Evolutionary conservation across 2,113 vertebrate genomes (phyloP).

Genomic region (Dunckerocampus dactyliophorus): DNA sequence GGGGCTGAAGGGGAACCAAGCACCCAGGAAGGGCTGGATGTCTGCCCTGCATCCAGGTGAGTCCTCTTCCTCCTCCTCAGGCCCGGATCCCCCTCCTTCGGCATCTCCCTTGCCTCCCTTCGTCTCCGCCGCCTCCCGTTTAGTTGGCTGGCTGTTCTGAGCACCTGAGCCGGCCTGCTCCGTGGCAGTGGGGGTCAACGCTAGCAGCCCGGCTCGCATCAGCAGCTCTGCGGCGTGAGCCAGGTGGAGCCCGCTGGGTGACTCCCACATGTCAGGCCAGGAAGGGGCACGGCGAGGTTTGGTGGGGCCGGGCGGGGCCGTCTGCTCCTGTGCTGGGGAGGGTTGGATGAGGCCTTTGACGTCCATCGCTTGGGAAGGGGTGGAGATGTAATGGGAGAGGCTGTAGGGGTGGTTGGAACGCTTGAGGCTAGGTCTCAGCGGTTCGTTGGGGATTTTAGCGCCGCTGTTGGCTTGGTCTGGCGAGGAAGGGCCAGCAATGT

Average conservation of each 20-base stretch:
- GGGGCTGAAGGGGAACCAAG: slow-evolving; percentile 92
- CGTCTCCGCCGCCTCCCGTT: slow-evolving; percentile 44
- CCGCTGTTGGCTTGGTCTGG: slow-evolving; percentile 88
- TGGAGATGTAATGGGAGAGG: slow-evolving; percentile 85
- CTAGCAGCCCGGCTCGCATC: slow-evolving; percentile 90
- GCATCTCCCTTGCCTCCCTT: slow-evolving; percentile 77
- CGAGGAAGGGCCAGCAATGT: slow-evolving; percentile 76
- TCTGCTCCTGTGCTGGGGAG: slow-evolving; percentile 81
- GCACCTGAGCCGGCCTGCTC: slow-evolving; percentile 59
- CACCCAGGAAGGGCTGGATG: slow-evolving; percentile 86
- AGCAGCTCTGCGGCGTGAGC: slow-evolving; percentile 94
- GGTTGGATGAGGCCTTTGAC: slow-evolving; percentile 87
- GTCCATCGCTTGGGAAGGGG: slow-evolving; percentile 69
- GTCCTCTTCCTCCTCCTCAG: slow-evolving; percentile 77
- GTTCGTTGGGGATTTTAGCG: slow-evolving; percentile 94
- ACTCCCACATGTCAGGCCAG: slow-evolving; percentile 85
- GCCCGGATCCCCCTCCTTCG: slow-evolving; percentile 81
- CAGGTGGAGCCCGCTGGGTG: slow-evolving; percentile 90
- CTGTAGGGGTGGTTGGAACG: slow-evolving; percentile 82
- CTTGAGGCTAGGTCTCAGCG: slow-evolving; percentile 93
- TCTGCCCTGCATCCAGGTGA: slow-evolving; percentile 88
- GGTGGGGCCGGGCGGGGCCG: slow-evolving; percentile 66
- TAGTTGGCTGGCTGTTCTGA: slow-evolving; percentile 54
- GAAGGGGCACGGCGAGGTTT: slow-evolving; percentile 88
- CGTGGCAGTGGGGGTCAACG: slow-evolving; percentile 58